These are phyloP conservation scores for Chymomyza amoena DNA, from an alignment of 2,888 invertebrate genomes.

Conservation along the genomic window DNA sequence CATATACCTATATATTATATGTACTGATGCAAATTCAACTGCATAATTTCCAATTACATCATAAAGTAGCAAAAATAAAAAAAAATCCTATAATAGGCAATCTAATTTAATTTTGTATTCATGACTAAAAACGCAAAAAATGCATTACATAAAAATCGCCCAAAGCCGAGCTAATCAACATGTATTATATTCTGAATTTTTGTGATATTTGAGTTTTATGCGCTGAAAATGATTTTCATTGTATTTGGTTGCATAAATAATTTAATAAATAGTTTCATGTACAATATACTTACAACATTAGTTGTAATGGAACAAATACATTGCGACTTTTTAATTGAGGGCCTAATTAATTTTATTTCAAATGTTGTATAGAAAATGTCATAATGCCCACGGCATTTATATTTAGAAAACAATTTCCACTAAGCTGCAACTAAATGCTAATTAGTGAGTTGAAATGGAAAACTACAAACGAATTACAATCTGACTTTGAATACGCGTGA, in stretches of 20 bases:
- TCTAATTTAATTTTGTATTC: slow-evolving; percentile 41
- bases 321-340: slow-evolving; percentile 31
- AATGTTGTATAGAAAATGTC: slow-evolving; percentile 21
- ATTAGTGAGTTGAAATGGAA: not conserved
- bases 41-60: not conserved
- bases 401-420: not conserved
- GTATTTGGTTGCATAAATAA: slow-evolving; percentile 19
- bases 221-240: slow-evolving; percentile 42
- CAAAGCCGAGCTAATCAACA: slow-evolving; percentile 26
- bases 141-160: slow-evolving; percentile 19
- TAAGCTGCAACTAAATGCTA: not conserved
- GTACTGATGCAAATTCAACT: not conserved
- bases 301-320: not conserved
- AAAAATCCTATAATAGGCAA: slow-evolving; percentile 21
- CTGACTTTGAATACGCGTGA: not conserved
- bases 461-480: not conserved
- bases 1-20: too few relatives aligned
- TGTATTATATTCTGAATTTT: slow-evolving; percentile 1
- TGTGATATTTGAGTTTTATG: slow-evolving; percentile 25
- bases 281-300: not conserved
- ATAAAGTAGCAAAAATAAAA: not conserved
- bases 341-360: slow-evolving; percentile 38
- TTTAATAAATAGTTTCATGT: slow-evolving; percentile 7
- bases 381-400: slow-evolving; percentile 10
- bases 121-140: slow-evolving; percentile 24